Conservation (phyloP, 2,888 invertebrate species). For the Anorthoa munda region DNA sequence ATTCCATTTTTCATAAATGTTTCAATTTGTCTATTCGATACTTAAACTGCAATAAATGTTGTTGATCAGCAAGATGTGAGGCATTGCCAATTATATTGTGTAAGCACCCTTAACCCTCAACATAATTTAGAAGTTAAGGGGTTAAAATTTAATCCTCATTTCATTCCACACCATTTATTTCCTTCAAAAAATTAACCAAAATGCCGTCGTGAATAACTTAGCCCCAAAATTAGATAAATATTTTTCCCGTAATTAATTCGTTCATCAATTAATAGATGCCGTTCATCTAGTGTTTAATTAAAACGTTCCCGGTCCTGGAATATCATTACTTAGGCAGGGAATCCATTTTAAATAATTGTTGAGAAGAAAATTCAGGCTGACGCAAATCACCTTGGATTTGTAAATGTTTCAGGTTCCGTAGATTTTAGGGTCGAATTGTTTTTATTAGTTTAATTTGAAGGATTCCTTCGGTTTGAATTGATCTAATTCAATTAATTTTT, state of each 20-base stretch:
- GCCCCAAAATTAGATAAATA: constrained; percentile 50
- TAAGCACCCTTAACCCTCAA: too few species aligned
- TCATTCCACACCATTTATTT: not conserved
- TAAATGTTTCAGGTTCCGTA: constrained; percentile 51
- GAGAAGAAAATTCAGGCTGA: constrained; percentile 45
- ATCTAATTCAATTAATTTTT: constrained; percentile 9
- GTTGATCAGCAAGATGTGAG: too few species aligned
- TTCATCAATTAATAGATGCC: constrained; percentile 60
- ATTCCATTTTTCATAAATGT: too few species aligned
- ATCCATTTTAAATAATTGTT: constrained; percentile 65
- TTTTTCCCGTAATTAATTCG: constrained; percentile 58
- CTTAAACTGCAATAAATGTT: too few species aligned
- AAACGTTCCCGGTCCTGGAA: constrained; percentile 53
- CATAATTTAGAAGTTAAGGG: not conserved
- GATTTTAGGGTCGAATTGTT: constrained; percentile 28
- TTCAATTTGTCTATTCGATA: too few species aligned
- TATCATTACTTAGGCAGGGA: constrained; percentile 57
- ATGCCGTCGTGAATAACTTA: constrained; percentile 23
- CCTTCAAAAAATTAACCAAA: constrained; percentile 4
- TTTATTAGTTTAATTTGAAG: constrained; percentile 41
- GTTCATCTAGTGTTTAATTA: constrained; percentile 69
- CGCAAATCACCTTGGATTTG: constrained; percentile 61
- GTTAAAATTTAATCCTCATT: not conserved
- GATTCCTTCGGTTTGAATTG: constrained; percentile 22
- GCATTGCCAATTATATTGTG: too few species aligned